Conservation (phyloP, 92 coral and sea anemone species). For the Palythoa heliodiscus region DNA sequence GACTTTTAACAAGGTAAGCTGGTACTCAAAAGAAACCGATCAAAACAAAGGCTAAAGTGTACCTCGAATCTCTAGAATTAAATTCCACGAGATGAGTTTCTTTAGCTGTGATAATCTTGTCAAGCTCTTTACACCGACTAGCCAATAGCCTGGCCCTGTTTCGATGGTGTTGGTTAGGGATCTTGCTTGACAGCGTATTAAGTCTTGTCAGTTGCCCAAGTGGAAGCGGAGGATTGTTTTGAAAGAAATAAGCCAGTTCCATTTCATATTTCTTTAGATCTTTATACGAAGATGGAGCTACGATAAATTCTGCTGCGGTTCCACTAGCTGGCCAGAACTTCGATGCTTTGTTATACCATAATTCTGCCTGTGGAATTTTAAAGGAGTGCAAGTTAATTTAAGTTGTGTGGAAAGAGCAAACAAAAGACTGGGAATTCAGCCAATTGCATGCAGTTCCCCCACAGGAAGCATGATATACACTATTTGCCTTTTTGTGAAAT, state of each 20-base stretch:
- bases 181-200: slow-evolving; percentile 60
- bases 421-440: not conserved
- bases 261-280: slow-evolving; percentile 57
- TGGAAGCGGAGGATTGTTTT: slow-evolving; percentile 82
- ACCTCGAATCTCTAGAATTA: slow-evolving; percentile 31
- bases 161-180: slow-evolving; percentile 66
- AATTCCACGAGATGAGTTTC: slow-evolving; percentile 60
- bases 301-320: slow-evolving; percentile 32
- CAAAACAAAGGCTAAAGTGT: not conserved
- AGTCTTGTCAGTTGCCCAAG: slow-evolving; percentile 69
- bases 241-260: slow-evolving; percentile 63
- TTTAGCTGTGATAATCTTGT: slow-evolving; percentile 72
- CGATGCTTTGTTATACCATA: slow-evolving; percentile 78
- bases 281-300: slow-evolving; percentile 54
- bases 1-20: too few relatives aligned
- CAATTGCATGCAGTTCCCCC: too few relatives aligned
- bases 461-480: too few relatives aligned
- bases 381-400: not conserved
- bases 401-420: not conserved
- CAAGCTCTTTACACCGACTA: slow-evolving; percentile 83
- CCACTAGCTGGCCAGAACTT: slow-evolving; percentile 69
- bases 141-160: slow-evolving; percentile 71
- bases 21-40: too few relatives aligned
- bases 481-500: not conserved
- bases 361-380: slow-evolving; percentile 68